Base-by-base conservation (phyloP, 2,797 vertebrate species). In the Parambassis ranga region DNA sequence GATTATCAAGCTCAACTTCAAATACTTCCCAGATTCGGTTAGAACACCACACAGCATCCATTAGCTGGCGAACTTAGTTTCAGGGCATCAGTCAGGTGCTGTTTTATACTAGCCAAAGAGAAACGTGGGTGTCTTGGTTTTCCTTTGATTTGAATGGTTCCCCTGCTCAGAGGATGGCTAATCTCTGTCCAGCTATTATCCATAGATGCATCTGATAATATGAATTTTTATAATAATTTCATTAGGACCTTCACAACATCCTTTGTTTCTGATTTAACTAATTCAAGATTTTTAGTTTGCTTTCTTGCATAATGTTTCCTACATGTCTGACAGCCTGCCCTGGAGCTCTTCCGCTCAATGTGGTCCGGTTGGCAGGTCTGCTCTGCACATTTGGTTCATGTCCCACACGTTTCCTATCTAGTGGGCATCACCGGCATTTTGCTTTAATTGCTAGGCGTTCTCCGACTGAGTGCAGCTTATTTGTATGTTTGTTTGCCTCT, bases 341-440 rank as follows among this genome's bases (percentile, higher is more conserved):
- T 33, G 89, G 86, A 94, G 94, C 84, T 91, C 89, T 91, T 93
- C 91, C 92, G 89, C 88, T 92, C 91, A 87, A 90, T 87, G 92
- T 76, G 89, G 92, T 90, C 91, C 53, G 59, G 79, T 91, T 93
- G 92, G 93, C 92, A 91, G 90, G 85, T 93, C 93, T 92, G 94
- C 90, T 82, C 77, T 91, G 92, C 91, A 93, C 90, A 89, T 95
- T 95, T 93, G 87, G 87, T 93, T 85, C 91, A 80, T 89, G 91
- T 94, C 92, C 92, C 90, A 91, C 91, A 90, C 92, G 88, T 93
- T 92, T 93, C 92, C 92, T 84, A 91, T 92, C 90, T 90, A 82
- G 88, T 90, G 92, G 92, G 93, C 93, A 90, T 94, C 93, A 82
- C 86, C 92, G 91, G 90, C 92, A 92, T 94, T 95, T 84, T 91